These are phyloP conservation scores for Gymnodraco acuticeps DNA, from an alignment of 2,797 vertebrate genomes.

Conservation along the genomic window DNA sequence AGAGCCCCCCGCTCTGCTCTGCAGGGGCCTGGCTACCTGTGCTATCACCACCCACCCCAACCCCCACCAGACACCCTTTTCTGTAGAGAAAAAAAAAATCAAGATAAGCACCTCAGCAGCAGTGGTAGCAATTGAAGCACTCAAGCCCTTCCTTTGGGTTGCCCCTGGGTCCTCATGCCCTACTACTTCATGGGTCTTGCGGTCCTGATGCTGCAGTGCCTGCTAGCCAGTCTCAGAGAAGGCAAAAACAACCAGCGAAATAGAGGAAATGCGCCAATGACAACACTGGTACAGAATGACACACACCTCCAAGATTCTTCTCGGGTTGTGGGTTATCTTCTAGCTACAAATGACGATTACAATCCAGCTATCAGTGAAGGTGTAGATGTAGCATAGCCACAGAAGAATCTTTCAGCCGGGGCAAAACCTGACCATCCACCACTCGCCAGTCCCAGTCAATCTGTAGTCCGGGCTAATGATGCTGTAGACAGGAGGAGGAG, in stretches of 20 bases:
- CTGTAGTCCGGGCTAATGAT: conserved; percentile 81
- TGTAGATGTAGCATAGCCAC: conserved; percentile 72
- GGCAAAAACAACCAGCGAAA: conserved; percentile 76
- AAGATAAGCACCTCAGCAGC: conserved; percentile 87
- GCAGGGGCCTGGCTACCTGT: conserved; percentile 81
- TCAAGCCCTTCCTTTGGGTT: conserved; percentile 79
- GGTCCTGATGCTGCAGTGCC: conserved; percentile 88
- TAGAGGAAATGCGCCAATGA: conserved; percentile 78
- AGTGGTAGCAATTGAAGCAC: conserved; percentile 81
- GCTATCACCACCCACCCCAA: conserved; percentile 76
- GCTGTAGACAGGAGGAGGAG: conserved; percentile 80
- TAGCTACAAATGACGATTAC: conserved; percentile 59
- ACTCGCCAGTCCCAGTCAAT: conserved; percentile 71
- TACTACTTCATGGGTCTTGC: conserved; percentile 83
- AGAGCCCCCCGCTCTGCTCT: conserved; percentile 70
- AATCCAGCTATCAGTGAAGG: conserved; percentile 69
- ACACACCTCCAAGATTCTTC: conserved; percentile 74
- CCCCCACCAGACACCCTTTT: conserved; percentile 81
- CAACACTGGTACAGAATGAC: conserved; percentile 65
- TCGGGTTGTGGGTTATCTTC: conserved; percentile 46
- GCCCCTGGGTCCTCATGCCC: conserved; percentile 87
- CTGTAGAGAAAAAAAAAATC: conserved; percentile 77
- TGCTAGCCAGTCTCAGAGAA: conserved; percentile 82
- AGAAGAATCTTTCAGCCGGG: conserved; percentile 65
- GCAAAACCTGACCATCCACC: conserved; percentile 72